Percentiles rank a stretch among this genome's conserved stretches.
Conservation (phyloP, 2,797 vertebrate species). For the Mareca strepera region DNA sequence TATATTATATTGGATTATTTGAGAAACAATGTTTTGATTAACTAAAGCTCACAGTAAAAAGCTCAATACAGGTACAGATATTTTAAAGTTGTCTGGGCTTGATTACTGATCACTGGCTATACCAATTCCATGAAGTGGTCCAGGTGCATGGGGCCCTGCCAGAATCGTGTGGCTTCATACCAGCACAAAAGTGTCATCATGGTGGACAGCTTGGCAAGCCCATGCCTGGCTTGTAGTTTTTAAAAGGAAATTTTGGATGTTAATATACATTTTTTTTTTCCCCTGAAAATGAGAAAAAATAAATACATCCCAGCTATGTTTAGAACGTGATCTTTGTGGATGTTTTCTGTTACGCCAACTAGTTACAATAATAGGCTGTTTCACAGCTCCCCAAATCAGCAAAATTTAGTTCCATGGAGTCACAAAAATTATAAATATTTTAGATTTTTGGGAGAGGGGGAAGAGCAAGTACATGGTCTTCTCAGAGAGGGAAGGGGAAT, state of each 20-base stretch:
- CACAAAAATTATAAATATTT: background rate
- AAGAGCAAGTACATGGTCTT: background rate
- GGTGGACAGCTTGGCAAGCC: background rate
- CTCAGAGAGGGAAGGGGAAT: background rate
- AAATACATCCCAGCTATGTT: background rate
- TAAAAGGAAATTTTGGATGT: background rate
- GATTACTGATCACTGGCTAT: background rate
- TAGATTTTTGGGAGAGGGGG: too few species aligned
- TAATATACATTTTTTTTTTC: background rate
- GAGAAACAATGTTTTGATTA: background rate
- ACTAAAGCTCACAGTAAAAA: background rate
- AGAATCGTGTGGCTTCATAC: background rate
- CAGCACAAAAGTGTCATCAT: background rate
- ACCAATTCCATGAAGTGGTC: background rate
- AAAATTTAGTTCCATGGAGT: background rate
- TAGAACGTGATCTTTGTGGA: background rate
- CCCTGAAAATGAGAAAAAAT: background rate
- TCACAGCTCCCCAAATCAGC: background rate
- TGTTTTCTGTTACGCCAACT: background rate
- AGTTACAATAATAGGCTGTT: background rate
- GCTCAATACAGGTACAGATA: background rate
- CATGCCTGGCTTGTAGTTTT: background rate
- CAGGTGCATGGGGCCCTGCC: too few species aligned
- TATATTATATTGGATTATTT: constrained; percentile 10
- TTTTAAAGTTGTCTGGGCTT: background rate